Base-by-base conservation (phyloP, 2,113 vertebrate species). In the Barbus barbus region DNA sequence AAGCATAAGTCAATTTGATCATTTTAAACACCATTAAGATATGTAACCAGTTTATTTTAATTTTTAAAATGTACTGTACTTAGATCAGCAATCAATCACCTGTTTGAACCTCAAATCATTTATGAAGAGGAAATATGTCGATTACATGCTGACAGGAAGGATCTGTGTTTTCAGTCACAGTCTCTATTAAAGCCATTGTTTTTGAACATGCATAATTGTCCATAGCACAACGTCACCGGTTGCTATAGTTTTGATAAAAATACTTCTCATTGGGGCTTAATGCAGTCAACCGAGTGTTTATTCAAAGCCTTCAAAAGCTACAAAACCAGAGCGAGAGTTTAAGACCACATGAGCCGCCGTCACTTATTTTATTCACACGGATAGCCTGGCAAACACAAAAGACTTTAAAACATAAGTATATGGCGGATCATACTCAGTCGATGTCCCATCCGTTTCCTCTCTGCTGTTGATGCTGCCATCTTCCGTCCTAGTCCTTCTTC, bases 401-500 rank as follows among this genome's bases (percentile, higher is more conserved):
- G 38, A 80, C 16, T 80, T 61, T 65, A 65, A 67, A 48, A 44
- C 77, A 78, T 0, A 46, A 73, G 31, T 72, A 85, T 60, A 51
- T 11, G 44, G 13, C 8, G 7, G 41, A 80, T 82, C 48, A 12
- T 41, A 83, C 14, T 82, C 69, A 69, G 61, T 53, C 1, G 26
- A 53, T 51, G 76, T 80, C 53, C 38, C 14, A 33, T 78, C 33
- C 14, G 44, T 73, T 74, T 85, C 44, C 53, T 63, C 56, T 48
- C n/a, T 28, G 24, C 14, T 24, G 14, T 22, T 38, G 26, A n/a
- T 8, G 38, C 58, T 56, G 22, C n/a, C 14, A 9, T 26, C 14
- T 12, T 78, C 16, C 4, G 7, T 73, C 16, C 11, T 74, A 87
- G 24, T 87, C 86, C 56, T 83, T 87, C 69, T 87, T 87, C 16